These are phyloP conservation scores for Trochalopteron elliotii DNA, from an alignment of 2,113 vertebrate genomes.

Conservation along the genomic window DNA sequence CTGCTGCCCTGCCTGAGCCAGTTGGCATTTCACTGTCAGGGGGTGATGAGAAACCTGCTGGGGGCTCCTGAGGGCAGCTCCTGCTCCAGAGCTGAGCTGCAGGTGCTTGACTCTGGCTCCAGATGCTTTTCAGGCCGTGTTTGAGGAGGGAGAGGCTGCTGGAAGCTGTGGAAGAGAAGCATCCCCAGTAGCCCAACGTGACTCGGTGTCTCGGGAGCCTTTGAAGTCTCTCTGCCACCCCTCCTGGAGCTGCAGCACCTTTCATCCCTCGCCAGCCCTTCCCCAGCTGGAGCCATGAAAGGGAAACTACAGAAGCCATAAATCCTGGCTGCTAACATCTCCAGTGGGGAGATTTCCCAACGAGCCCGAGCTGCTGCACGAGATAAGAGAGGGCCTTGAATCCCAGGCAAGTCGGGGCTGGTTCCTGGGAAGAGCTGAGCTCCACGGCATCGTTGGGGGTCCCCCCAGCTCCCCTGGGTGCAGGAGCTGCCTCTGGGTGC, in stretches of 20 bases:
- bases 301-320: slow-evolving; percentile 62
- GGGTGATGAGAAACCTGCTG: not conserved
- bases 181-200: slow-evolving; percentile 21
- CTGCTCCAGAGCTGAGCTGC: not conserved
- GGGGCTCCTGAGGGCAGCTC: not conserved
- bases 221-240: slow-evolving; percentile 76
- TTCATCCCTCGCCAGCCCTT: slow-evolving; percentile 76
- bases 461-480: not conserved
- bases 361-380: not conserved
- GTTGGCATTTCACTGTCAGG: accelerated
- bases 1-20: not conserved
- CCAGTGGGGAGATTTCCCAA: slow-evolving; percentile 50
- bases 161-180: slow-evolving; percentile 66
- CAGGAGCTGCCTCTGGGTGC: not conserved
- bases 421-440: slow-evolving; percentile 36
- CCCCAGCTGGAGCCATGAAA: slow-evolving; percentile 71
- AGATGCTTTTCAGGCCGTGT: not conserved
- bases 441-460: slow-evolving; percentile 49
- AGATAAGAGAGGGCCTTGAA: slow-evolving; percentile 44
- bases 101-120: not conserved
- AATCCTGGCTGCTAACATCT: slow-evolving; percentile 50
- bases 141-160: not conserved
- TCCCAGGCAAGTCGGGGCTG: slow-evolving; percentile 1
- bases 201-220: slow-evolving; percentile 55
- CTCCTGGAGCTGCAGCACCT: slow-evolving; percentile 62